A percentile compares a stretch with the other conserved stretches of the same genome.
phyloP scores from a whole-genome alignment of 2,113 vertebrate species.

The Eurystomus gularis region DNA sequence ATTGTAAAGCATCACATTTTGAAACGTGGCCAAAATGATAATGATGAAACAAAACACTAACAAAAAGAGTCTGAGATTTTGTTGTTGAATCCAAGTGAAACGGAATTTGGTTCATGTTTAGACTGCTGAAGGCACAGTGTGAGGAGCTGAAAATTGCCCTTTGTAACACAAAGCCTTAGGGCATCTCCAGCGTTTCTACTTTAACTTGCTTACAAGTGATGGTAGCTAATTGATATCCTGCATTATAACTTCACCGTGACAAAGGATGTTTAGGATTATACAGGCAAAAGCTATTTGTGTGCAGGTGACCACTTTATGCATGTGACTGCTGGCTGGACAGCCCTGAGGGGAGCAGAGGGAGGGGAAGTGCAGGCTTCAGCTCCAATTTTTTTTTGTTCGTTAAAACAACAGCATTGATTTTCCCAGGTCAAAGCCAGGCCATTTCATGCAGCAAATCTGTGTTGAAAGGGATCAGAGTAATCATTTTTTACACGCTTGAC shows the following conservation, averaged over 20 bases:
- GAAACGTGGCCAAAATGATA: conserved; percentile 29
- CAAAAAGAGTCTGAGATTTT: conserved; percentile 27
- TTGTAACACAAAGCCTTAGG: background rate
- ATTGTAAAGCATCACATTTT: conserved; percentile 15
- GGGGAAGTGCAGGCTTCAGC: background rate
- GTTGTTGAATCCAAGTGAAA: conserved; percentile 46
- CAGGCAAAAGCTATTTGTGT: background rate
- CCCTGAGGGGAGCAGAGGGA: background rate
- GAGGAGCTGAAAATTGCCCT: background rate
- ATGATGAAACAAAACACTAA: conserved; percentile 23
- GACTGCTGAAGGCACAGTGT: background rate
- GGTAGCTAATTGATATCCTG: conserved; percentile 21
- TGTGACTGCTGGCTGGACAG: background rate
- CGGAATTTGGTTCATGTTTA: conserved; percentile 44
- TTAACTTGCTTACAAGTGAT: conserved; percentile 14
- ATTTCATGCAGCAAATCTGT: conserved; percentile 55
- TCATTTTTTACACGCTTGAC: conserved; percentile 66
- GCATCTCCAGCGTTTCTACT: background rate
- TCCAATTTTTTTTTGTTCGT: conserved; percentile 44
- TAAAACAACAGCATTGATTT: conserved; percentile 65
- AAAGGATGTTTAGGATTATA: background rate
- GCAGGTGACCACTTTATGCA: background rate
- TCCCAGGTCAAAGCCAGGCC: conserved; percentile 62
- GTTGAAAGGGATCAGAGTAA: conserved; percentile 66
- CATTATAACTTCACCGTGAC: background rate